Evolutionary conservation across 2,113 vertebrate genomes (phyloP), one percentile per base, ranked within the genome.

Genomic region (Psephotus haematonotus): DNA sequence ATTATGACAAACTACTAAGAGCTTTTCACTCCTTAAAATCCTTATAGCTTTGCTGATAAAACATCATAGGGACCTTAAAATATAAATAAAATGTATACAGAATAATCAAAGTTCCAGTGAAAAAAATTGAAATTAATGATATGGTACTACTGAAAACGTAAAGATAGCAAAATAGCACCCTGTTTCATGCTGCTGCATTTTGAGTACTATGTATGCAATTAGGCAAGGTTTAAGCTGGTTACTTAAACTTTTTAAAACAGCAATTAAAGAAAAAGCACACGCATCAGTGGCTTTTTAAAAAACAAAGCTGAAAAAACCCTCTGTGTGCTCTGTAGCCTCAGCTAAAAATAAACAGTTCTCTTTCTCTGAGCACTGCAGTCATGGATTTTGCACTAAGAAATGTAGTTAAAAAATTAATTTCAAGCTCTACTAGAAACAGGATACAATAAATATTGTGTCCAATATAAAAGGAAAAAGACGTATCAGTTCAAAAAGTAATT

Each of bases 381-480:
- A 78, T 57, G 71, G 50, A 83, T 68, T 84, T 68, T 59, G 43
- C 50, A 63, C 41, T 64, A 50, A 81, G 35, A 90, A 93, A 89
- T 46, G 10, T n/a, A 84, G 80, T 60, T 69, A 29, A 81, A 92
- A 95, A 88, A 65, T 84, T 95, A 63, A 87, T 82, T 92, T 92
- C 63, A 96, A 94, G 74, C 80, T 78, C 49, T 93, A 35, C 47
- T 86, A 93, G 75, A 89, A 93, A 88, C 83, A 79, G 52, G 63
- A 85, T 90, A 72, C 52, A 92, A 67, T 52, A 84, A 89, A 84
- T 82, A 87, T 67, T 90, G 80, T 80, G 88, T 37, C 49, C 70
- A 72, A 85, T 75, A 75, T 33, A 46, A 88, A 90, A 74, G 44
- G n/a, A 68, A 88, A 91, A 90, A 77, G 41, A 79, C 47, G 59